These are phyloP conservation scores for Blomia tropicalis DNA, from an alignment of 2,888 invertebrate genomes.

Conservation along the genomic window DNA sequence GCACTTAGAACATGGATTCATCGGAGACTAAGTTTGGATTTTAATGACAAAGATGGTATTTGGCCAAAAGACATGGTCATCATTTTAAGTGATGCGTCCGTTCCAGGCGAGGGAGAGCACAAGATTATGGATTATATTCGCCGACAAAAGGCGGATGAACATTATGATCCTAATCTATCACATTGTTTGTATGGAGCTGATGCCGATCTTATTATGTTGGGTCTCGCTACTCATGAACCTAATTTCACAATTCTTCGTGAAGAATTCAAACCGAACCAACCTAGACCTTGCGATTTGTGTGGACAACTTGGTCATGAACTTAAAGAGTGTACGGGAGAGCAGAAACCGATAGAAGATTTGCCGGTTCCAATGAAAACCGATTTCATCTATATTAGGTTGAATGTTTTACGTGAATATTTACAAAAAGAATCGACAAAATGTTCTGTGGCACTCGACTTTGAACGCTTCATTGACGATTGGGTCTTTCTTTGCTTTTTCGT, in stretches of 20 bases:
- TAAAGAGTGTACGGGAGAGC: slow-evolving; percentile 63
- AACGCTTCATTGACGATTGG: slow-evolving; percentile 87
- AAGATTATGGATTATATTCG: slow-evolving; percentile 99
- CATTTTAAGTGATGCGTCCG: slow-evolving; percentile 96
- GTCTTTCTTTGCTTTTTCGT: slow-evolving; percentile 97
- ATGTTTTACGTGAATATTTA: slow-evolving; percentile 80
- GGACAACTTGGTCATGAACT: slow-evolving; percentile 64
- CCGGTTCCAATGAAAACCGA: slow-evolving; percentile 51
- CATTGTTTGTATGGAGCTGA: slow-evolving; percentile 97
- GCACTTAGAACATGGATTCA: slow-evolving; percentile 25
- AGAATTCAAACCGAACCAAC: slow-evolving; percentile 94
- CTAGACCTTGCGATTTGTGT: slow-evolving; percentile 87
- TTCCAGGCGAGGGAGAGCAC: slow-evolving; percentile 94
- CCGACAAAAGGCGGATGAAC: slow-evolving; percentile 81
- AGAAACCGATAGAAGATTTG: slow-evolving; percentile 33
- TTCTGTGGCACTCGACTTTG: slow-evolving; percentile 29
- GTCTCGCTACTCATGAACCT: slow-evolving; percentile 93
- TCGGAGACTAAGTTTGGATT: slow-evolving; percentile 17
- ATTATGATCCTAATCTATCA: slow-evolving; percentile 92
- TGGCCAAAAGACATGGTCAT: slow-evolving; percentile 33
- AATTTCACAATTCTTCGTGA: slow-evolving; percentile 85
- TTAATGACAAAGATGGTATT: slow-evolving; percentile 18
- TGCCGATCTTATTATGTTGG: slow-evolving; percentile 94
- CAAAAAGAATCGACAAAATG: slow-evolving; percentile 47
- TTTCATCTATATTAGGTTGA: slow-evolving; percentile 70